Conservation (phyloP, 1,140 invertebrate genomes). For the Eurosta solidaginis region DNA sequence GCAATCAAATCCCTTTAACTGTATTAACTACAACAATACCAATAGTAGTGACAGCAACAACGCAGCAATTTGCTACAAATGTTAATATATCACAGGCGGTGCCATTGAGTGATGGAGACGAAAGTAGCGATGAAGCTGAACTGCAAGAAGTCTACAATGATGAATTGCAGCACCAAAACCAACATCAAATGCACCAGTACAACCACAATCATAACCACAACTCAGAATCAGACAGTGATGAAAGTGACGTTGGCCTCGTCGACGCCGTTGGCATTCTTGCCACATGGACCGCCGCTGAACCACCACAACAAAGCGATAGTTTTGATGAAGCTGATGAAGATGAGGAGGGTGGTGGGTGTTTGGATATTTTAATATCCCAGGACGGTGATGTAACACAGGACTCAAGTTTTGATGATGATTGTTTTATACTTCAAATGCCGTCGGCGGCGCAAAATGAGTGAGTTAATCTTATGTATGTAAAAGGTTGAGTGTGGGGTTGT, state of each 20-base stretch:
- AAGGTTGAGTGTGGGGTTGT: background rate
- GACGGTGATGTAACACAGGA: constrained; percentile 32
- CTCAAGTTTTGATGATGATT: constrained; percentile 37
- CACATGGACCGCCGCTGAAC: background rate
- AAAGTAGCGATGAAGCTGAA: background rate
- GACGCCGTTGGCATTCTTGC: background rate
- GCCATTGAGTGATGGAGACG: constrained; percentile 18
- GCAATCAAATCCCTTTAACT: background rate
- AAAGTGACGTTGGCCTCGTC: background rate
- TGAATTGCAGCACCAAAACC: background rate
- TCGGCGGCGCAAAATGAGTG: constrained; percentile 40
- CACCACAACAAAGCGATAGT: too few relatives aligned
- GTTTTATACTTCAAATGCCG: constrained; percentile 25
- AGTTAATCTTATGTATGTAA: constrained; percentile 29
- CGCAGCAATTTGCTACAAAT: background rate
- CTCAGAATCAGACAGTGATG: background rate
- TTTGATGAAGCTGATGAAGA: background rate
- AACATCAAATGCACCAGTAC: background rate
- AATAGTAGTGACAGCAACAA: background rate
- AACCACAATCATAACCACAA: constrained; percentile 7
- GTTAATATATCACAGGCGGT: background rate
- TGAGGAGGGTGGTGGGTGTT: background rate
- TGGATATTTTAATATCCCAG: background rate
- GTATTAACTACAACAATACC: background rate
- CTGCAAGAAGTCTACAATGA: background rate